Conservation (phyloP, 53 echinoderm and acorn worm species). For the Arbacia lixula region DNA sequence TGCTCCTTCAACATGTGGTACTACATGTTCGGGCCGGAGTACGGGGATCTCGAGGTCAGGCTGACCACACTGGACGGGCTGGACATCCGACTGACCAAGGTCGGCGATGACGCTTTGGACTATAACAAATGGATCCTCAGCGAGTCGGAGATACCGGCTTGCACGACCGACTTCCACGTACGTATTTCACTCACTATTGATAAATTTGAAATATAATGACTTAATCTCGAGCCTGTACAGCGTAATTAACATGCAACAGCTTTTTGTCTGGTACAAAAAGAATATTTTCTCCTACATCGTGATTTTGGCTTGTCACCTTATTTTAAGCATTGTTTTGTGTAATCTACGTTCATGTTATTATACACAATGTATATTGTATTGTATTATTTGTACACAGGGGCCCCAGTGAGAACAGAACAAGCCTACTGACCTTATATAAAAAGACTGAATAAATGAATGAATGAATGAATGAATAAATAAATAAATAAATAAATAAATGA, state of each 20-base stretch:
- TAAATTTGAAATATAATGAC: neutral
- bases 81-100: constrained; percentile 64
- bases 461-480: too few relatives aligned
- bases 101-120: constrained; percentile 54
- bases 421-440: neutral
- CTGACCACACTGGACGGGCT: constrained; percentile 39
- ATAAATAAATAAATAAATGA: too few relatives aligned
- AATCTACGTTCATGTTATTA: too few relatives aligned
- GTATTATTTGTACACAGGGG: too few relatives aligned
- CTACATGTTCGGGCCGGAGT: constrained; percentile 84
- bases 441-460: too few relatives aligned
- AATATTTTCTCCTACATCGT: too few relatives aligned
- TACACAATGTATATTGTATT: too few relatives aligned
- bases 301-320: neutral
- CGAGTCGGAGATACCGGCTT: constrained; percentile 59
- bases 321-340: too few relatives aligned
- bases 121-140: constrained; percentile 78
- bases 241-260: too few relatives aligned
- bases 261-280: too few relatives aligned
- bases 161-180: constrained; percentile 76
- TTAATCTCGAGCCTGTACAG: neutral
- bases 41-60: constrained; percentile 76
- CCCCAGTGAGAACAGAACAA: neutral
- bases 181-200: neutral
- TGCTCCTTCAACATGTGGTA: constrained; percentile 83